Evolutionary conservation across 2,797 vertebrate species (phyloP).

Genomic region (Clangula hyemalis): DNA sequence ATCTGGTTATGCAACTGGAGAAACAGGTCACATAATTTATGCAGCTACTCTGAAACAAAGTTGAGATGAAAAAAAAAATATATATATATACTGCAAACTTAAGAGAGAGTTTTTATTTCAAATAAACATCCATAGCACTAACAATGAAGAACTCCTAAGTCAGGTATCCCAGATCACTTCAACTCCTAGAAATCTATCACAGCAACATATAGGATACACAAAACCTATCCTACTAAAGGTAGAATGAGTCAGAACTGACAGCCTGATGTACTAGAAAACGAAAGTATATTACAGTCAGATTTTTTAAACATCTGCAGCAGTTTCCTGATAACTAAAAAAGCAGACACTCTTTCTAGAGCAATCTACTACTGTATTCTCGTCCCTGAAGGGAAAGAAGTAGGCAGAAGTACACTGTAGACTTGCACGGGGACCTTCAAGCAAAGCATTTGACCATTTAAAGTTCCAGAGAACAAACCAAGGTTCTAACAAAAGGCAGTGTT

Average conservation of each 20-base stretch:
- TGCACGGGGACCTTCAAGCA: neutral
- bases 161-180: neutral
- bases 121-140: neutral
- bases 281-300: constrained; percentile 15
- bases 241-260: constrained; percentile 16
- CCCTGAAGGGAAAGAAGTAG: neutral
- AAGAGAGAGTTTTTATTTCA: neutral
- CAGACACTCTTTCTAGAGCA: constrained; percentile 11
- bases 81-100: neutral
- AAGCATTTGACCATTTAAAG: neutral
- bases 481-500: neutral
- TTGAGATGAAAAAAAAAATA: neutral
- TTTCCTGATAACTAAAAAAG: constrained; percentile 40
- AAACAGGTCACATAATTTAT: neutral
- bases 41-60: neutral
- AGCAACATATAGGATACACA: neutral
- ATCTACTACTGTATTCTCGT: neutral
- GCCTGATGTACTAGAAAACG: neutral
- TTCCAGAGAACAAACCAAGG: neutral
- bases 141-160: neutral
- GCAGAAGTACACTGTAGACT: neutral
- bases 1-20: neutral
- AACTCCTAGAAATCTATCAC: neutral
- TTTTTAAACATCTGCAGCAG: constrained; percentile 45
- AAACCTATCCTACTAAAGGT: neutral